Base-by-base conservation (phyloP, 2,113 vertebrate species). In the Himantopus leucocephalus region DNA sequence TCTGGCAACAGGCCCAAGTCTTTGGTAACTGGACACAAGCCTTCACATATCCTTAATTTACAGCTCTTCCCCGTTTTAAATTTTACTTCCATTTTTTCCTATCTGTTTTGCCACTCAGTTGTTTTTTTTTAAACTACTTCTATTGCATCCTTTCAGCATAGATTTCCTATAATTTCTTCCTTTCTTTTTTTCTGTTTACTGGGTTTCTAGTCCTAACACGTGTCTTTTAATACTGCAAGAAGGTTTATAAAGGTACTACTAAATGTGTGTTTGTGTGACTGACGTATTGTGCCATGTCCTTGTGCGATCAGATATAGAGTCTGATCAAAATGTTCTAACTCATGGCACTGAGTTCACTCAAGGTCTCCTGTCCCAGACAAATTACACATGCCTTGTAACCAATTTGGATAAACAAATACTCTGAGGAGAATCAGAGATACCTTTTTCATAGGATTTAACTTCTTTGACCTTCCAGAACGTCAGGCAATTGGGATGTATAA, bases 391-490 rank as follows among this genome's bases (percentile, higher is more conserved):
- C 47, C 55, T 96, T 75, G 78, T 84, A 80, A 87, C 58, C 43
- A 92, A 32, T 83, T 37, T 76, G 80, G 73, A 35, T 77, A 87
- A 90, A 59, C 18, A 73, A 91, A 81, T 76, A 64, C 22, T 88
- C 45, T 59, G 67, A 70, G 71, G 32, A 77, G 34, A 89, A 72
- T 62, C 56, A 50, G 35, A 93, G 41, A 55, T 23, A 56, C 29
- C 8, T 81, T 94, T 64, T 88, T 80, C 24, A 20, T 70, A 45
- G 43, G 14, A 71, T 94, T 96, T 94, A 87, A 78, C 71, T 87
- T 81, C 64, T 88, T 77, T 0, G 84, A 94, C 96, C 96, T 96
- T 97, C 97, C 85, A 95, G 95, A 97, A 97, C 79, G 35, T 92
- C 96, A 96, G 90, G 63, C 90, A 34, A 78, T 82, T 91, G 73